Conservation (phyloP, 2,113 vertebrate genomes). For the Pipra filicauda region DNA sequence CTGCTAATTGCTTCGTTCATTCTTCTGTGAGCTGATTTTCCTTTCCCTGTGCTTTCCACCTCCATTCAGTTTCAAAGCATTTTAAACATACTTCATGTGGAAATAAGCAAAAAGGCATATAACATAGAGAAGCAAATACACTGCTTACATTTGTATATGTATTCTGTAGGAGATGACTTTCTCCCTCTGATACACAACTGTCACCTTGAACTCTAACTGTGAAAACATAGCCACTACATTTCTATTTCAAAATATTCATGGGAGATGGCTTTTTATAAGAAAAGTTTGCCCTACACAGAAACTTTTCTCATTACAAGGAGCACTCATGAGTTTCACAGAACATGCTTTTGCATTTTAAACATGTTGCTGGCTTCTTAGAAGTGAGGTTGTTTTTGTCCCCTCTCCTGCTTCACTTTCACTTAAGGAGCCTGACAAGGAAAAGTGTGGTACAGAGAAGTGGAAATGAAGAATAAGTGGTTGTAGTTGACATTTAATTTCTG, state of each 20-base stretch:
- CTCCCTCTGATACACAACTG: background rate
- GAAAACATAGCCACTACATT: background rate
- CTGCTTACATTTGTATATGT: background rate
- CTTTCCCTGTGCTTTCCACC: background rate
- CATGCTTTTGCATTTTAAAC: conserved; percentile 12
- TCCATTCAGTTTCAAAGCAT: background rate
- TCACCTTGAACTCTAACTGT: background rate
- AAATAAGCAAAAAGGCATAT: background rate
- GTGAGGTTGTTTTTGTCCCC: background rate
- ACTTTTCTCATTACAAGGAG: conserved; percentile 34
- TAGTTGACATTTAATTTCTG: conserved; percentile 66
- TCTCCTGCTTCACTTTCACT: conserved; percentile 43
- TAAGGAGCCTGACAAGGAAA: conserved; percentile 38
- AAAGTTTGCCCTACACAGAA: background rate
- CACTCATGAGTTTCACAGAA: background rate
- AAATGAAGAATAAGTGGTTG: conserved; percentile 56
- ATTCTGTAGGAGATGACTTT: background rate
- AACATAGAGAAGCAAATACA: background rate
- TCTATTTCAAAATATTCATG: background rate
- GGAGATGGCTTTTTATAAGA: background rate
- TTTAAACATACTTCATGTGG: background rate
- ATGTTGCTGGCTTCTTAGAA: background rate
- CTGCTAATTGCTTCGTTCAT: background rate
- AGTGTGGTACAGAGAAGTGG: conserved; percentile 2
- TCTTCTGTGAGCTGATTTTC: background rate